These are phyloP conservation scores for Ischnus inquisitorius DNA, from an alignment of 2,888 invertebrate species.

Conservation along the genomic window DNA sequence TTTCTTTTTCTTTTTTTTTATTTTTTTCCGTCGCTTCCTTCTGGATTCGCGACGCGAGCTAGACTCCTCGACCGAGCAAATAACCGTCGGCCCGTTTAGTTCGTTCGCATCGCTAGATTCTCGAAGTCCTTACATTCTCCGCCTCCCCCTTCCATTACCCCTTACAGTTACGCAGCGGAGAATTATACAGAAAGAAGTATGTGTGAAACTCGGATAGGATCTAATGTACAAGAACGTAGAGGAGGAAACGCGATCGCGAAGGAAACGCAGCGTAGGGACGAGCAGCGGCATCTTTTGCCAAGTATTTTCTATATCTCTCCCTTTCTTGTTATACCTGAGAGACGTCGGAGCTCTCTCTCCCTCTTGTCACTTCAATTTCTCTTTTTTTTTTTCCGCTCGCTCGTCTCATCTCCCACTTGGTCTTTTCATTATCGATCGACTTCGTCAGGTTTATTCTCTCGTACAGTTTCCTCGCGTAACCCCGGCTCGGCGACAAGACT, in stretches of 20 bases:
- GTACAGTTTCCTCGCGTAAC: slow-evolving; percentile 56
- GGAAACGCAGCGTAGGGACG: slow-evolving; percentile 7
- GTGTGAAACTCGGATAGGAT: slow-evolving; percentile 48
- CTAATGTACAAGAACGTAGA: slow-evolving; percentile 36
- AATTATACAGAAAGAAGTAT: slow-evolving; percentile 46
- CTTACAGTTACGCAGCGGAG: slow-evolving; percentile 40
- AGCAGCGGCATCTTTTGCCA: slow-evolving; percentile 35
- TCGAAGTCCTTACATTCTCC: slow-evolving; percentile 59
- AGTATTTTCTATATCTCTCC: slow-evolving; percentile 18
- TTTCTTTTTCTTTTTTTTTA: slow-evolving; percentile 29
- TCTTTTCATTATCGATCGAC: slow-evolving; percentile 64
- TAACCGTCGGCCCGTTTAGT: slow-evolving; percentile 34
- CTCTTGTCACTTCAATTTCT: slow-evolving; percentile 20
- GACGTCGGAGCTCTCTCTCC: slow-evolving; percentile 30
- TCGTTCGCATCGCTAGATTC: slow-evolving; percentile 60
- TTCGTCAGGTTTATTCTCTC: slow-evolving; percentile 43
- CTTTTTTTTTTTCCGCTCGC: background rate
- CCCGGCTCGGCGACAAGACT: slow-evolving; percentile 11
- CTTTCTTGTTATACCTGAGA: slow-evolving; percentile 25
- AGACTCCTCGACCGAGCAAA: slow-evolving; percentile 43
- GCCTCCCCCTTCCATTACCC: slow-evolving; percentile 22
- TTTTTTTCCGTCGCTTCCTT: slow-evolving; percentile 1
- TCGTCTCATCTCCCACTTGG: slow-evolving; percentile 30
- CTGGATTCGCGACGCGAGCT: slow-evolving; percentile 16
- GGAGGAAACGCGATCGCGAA: slow-evolving; percentile 5